Conservation (phyloP, 2,888 invertebrate species). For the Drosophila prostipennis region DNA sequence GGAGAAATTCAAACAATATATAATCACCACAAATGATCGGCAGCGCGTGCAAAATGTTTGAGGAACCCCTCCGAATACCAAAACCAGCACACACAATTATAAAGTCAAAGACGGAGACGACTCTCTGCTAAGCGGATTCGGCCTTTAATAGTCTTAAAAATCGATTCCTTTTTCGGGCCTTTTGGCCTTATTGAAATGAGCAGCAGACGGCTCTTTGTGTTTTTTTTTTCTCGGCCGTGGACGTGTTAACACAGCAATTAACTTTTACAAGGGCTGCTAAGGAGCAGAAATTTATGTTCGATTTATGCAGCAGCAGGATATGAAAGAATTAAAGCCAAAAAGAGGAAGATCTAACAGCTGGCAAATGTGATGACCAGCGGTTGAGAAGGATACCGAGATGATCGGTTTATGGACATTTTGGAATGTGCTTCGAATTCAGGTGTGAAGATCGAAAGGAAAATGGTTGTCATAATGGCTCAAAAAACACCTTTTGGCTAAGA, state of each 20-base stretch:
- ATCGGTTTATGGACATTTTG: conserved; percentile 25
- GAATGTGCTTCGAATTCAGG: conserved; percentile 18
- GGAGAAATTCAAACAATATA: conserved; percentile 37
- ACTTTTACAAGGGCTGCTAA: conserved; percentile 63
- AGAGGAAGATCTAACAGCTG: conserved; percentile 33
- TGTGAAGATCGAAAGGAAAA: background rate
- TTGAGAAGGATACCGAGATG: conserved; percentile 4
- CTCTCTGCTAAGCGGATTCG: conserved; percentile 65
- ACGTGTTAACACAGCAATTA: conserved; percentile 77
- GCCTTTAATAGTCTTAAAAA: conserved; percentile 69
- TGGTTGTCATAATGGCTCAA: background rate
- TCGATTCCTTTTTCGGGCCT: conserved; percentile 50
- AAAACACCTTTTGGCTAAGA: conserved; percentile 7
- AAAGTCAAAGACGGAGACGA: conserved; percentile 28
- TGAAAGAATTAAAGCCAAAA: conserved; percentile 8
- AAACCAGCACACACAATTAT: conserved; percentile 28
- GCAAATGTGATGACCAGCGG: conserved; percentile 12
- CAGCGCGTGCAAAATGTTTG: conserved; percentile 72
- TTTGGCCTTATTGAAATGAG: conserved; percentile 74
- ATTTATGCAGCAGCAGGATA: conserved; percentile 70
- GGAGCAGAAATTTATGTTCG: conserved; percentile 52
- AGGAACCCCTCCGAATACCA: conserved; percentile 7
- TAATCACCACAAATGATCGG: conserved; percentile 50
- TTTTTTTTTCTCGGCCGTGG: conserved; percentile 35
- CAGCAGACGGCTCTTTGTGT: conserved; percentile 46